Percentiles rank a stretch among this genome's conserved stretches.
Conservation (phyloP, 2,888 invertebrate genomes). For the Napeogenes inachia region DNA sequence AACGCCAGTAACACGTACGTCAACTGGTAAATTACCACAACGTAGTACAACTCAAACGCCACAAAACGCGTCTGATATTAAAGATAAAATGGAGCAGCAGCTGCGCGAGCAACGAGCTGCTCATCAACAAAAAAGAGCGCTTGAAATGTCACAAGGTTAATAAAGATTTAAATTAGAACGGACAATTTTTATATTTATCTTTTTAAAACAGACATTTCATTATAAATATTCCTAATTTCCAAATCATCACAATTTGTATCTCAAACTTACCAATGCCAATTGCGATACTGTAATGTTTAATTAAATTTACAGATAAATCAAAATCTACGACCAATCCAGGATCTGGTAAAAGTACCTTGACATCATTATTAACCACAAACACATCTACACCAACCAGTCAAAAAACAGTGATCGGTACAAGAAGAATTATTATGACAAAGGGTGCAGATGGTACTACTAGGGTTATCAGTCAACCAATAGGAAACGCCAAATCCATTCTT, state of each 20-base stretch:
- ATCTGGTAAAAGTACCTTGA: slow-evolving; percentile 80
- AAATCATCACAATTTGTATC: too few relatives aligned
- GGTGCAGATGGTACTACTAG: slow-evolving; percentile 82
- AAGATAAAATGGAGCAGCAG: slow-evolving; percentile 95
- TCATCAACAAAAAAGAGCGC: slow-evolving; percentile 90
- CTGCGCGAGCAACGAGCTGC: slow-evolving; percentile 91
- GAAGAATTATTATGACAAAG: slow-evolving; percentile 86
- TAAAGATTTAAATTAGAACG: not conserved
- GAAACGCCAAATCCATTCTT: slow-evolving; percentile 49
- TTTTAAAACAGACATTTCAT: not conserved
- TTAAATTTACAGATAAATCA: slow-evolving; percentile 53
- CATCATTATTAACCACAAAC: slow-evolving; percentile 79
- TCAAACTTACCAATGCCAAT: too few relatives aligned
- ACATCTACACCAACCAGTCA: slow-evolving; percentile 72
- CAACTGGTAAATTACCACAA: slow-evolving; percentile 83
- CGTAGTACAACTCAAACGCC: slow-evolving; percentile 67
- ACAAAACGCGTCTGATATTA: slow-evolving; percentile 84
- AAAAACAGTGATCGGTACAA: slow-evolving; percentile 80
- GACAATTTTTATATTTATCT: not conserved
- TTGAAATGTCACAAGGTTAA: slow-evolving; percentile 81
- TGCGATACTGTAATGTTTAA: not conserved
- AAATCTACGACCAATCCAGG: slow-evolving; percentile 72
- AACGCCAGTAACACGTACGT: slow-evolving; percentile 88
- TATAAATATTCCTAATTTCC: not conserved
- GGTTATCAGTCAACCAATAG: slow-evolving; percentile 79